phyloP scores from a whole-genome alignment of 1,140 invertebrate species.

The Trichogramma pretiosum region DNA sequence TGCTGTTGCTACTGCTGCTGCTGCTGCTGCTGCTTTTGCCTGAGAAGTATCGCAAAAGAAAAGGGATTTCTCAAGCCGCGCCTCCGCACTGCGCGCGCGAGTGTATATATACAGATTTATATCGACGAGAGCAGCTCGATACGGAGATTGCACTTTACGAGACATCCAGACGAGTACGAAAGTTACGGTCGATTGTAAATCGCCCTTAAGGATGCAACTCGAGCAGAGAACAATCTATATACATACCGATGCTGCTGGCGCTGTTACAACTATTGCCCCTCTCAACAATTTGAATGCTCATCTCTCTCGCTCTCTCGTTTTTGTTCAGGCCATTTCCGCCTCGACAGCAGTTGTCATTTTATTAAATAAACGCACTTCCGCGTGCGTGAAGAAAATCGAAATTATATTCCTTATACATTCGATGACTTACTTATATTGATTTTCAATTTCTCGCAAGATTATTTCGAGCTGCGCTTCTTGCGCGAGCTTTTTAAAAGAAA shows the following conservation, averaged over 20 bases:
- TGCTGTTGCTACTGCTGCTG: not conserved
- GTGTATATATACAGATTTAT: not conserved
- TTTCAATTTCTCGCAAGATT: too few species aligned
- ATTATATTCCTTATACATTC: too few species aligned
- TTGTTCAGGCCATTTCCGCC: too few species aligned
- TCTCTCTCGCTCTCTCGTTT: too few species aligned
- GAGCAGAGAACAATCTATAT: constrained; percentile 3
- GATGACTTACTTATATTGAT: too few species aligned
- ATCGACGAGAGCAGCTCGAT: not conserved
- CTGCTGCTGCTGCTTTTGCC: not conserved
- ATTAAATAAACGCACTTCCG: too few species aligned
- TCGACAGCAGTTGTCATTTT: too few species aligned
- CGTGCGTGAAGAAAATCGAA: too few species aligned
- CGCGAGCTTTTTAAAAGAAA: too few species aligned
- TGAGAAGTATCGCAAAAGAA: too few species aligned
- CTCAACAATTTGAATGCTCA: not conserved
- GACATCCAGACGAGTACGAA: constrained; percentile 15
- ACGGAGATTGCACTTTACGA: constrained; percentile 17
- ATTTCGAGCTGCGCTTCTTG: too few species aligned
- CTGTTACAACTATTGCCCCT: not conserved
- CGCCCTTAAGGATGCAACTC: constrained; percentile 15
- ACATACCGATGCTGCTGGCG: not conserved
- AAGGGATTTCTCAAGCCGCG: constrained; percentile 10
- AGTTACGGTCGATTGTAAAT: constrained; percentile 20
- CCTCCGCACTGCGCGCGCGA: not conserved